phyloP scores from a whole-genome alignment of 1,140 invertebrate genomes.

The Drosophila pseudoobscura region DNA sequence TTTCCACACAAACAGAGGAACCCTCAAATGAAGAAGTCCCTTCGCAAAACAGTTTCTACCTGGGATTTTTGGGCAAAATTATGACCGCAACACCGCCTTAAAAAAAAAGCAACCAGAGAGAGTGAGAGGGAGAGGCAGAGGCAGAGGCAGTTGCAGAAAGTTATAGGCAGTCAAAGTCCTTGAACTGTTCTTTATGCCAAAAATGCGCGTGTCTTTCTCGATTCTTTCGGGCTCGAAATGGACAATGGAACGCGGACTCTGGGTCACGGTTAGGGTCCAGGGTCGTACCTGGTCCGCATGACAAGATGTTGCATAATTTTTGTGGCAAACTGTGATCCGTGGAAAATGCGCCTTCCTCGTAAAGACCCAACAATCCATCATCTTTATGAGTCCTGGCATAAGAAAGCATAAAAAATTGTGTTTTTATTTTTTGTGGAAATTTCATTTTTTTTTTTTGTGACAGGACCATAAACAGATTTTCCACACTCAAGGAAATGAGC shows the following conservation, averaged over 20 bases:
- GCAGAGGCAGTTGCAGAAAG: slow-evolving; percentile 45
- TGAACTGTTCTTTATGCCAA: slow-evolving; percentile 74
- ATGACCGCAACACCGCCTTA: slow-evolving; percentile 58
- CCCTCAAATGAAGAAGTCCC: not conserved
- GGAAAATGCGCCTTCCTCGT: slow-evolving; percentile 43
- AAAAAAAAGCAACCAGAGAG: slow-evolving; percentile 33
- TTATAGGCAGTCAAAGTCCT: slow-evolving; percentile 61
- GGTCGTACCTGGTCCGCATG: slow-evolving; percentile 46
- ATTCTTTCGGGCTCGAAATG: slow-evolving; percentile 6
- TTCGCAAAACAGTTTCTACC: slow-evolving; percentile 37
- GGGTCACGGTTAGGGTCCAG: slow-evolving; percentile 15
- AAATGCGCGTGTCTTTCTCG: slow-evolving; percentile 61
- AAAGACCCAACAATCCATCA: slow-evolving; percentile 31
- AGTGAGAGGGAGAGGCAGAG: slow-evolving; percentile 9
- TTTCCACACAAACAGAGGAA: slow-evolving; percentile 6
- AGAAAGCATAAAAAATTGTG: slow-evolving; percentile 52
- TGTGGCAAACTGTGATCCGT: slow-evolving; percentile 57
- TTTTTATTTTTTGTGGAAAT: slow-evolving; percentile 23
- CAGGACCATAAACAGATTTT: slow-evolving; percentile 48
- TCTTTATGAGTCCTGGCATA: slow-evolving; percentile 40
- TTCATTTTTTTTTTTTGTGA: slow-evolving; percentile 14
- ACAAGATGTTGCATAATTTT: slow-evolving; percentile 63
- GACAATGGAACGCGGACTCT: slow-evolving; percentile 31
- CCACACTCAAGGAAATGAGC: slow-evolving; percentile 2
- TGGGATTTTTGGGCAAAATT: slow-evolving; percentile 43